phyloP scores from a whole-genome alignment of 2,888 invertebrate species.

The Drosophila tanythrix region DNA sequence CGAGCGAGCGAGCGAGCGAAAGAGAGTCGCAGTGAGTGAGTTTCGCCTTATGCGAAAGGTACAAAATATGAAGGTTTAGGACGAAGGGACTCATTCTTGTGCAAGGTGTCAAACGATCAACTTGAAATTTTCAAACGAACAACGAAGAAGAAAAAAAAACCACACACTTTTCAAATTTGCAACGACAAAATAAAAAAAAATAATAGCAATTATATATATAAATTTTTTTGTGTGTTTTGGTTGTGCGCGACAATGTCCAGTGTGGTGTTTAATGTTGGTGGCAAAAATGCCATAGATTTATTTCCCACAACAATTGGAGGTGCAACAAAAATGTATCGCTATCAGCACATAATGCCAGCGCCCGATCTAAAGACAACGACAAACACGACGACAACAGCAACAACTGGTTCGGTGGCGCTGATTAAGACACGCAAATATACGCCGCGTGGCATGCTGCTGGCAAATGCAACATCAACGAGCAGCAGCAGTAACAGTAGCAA shows the following conservation, averaged over 20 bases:
- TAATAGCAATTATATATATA: background rate
- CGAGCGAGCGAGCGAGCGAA: constrained; percentile 8
- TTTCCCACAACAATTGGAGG: constrained; percentile 65
- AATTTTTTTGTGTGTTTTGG: constrained; percentile 41
- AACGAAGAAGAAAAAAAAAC: constrained; percentile 8
- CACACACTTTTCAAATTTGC: constrained; percentile 15
- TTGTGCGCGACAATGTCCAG: constrained; percentile 50
- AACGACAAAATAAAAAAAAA: background rate
- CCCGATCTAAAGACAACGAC: constrained; percentile 43
- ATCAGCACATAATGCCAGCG: constrained; percentile 77
- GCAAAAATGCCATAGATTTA: constrained; percentile 52
- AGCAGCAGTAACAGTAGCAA: constrained; percentile 21
- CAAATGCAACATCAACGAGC: constrained; percentile 15
- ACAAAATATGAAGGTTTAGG: constrained; percentile 85
- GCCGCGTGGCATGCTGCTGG: constrained; percentile 86
- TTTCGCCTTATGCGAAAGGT: constrained; percentile 68
- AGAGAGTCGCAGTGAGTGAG: constrained; percentile 22
- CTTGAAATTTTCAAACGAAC: constrained; percentile 62
- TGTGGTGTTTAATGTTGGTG: constrained; percentile 58
- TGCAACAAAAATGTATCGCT: constrained; percentile 76
- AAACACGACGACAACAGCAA: constrained; percentile 45
- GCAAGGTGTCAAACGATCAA: constrained; percentile 85
- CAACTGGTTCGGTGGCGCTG: constrained; percentile 81
- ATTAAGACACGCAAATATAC: constrained; percentile 89
- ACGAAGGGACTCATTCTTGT: constrained; percentile 86